Conservation (phyloP, 2,888 invertebrate species). For the Ophion obscuratus region DNA sequence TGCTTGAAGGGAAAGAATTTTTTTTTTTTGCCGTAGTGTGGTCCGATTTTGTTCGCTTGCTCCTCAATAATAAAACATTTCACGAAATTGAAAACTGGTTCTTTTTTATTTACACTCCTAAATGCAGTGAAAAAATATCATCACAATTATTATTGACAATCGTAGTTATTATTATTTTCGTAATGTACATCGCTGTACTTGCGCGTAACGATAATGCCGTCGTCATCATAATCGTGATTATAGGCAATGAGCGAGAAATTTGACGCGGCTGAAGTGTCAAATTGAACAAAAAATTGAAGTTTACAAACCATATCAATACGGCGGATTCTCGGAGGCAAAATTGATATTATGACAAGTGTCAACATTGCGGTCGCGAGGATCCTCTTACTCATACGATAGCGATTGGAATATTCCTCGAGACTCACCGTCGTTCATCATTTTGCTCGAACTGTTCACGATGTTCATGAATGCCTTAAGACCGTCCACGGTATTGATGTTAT, state of each 20-base stretch:
- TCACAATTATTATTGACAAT: not conserved
- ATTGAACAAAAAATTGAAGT: not conserved
- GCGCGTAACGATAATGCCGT: not conserved
- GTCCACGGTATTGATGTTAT: conserved; percentile 80
- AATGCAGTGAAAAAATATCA: not conserved
- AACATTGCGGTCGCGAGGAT: conserved; percentile 48
- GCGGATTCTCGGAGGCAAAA: conserved; percentile 17
- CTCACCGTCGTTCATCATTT: conserved; percentile 80
- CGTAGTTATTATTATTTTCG: not conserved
- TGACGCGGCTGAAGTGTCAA: not conserved
- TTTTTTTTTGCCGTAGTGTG: too few species aligned
- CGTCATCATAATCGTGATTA: not conserved
- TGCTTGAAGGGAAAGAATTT: too few species aligned
- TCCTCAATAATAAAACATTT: not conserved
- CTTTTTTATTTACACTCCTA: not conserved
- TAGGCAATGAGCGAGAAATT: not conserved
- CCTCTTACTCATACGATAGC: conserved; percentile 29
- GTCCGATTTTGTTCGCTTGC: not conserved
- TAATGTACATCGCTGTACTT: not conserved
- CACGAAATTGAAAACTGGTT: too few species aligned
- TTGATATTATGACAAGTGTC: conserved; percentile 36
- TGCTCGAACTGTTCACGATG: conserved; percentile 81
- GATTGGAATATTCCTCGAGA: conserved; percentile 36
- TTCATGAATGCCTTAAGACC: conserved; percentile 80
- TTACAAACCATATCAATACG: not conserved